Base-by-base conservation (phyloP, 2,888 invertebrate genomes). In the Phytoseiulus persimilis region DNA sequence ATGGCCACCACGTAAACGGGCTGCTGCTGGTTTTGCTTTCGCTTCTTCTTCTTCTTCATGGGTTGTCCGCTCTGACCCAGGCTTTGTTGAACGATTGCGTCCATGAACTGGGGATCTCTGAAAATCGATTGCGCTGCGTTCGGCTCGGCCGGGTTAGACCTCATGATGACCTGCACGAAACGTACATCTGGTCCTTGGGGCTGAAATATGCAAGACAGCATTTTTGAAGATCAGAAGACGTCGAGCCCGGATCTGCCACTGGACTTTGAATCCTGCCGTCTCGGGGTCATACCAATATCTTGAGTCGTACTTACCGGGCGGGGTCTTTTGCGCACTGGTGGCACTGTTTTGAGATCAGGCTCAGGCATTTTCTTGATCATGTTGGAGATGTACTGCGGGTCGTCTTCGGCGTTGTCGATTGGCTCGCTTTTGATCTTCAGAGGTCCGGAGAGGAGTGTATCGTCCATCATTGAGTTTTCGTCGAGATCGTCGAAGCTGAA, bases 121-220 rank as follows among this genome's bases (percentile, higher is more conserved):
- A 87, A 45, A 45, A 87, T 87, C 32, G 87, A 87, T 87, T 87
- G 87, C 87, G 87, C 87, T n/a, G 87, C 87, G 87, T 87, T 87
- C 39, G 87, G 87, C 23, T 87, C 87, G n/a, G 87, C 32, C 33
- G 87, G 32, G 45, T 87, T 87, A 11, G 87, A 87, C 87, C 87
- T 32, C 87, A 87, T 87, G 32, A 87, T 87, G 32, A 87, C 87
- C 14, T 87, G 87, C 45, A 87, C 87, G 45, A 87, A 33, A n/a
- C 87, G 87, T 6, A 87, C 87, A 23, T 87, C 87, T 45, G 87
- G 87, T 87, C 87, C 87, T 65, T 65, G 65, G 18, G 65, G 65
- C 65, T 65, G 65, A 14, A 14, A 46, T 14, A 46, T 11, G 46
- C 9, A 46, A 46, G 14, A 46, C 6, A 46, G 14, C 14, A 46